Evolutionary conservation across 64 coral and sea anemone species (phyloP).

Genomic region (Porites lutea): DNA sequence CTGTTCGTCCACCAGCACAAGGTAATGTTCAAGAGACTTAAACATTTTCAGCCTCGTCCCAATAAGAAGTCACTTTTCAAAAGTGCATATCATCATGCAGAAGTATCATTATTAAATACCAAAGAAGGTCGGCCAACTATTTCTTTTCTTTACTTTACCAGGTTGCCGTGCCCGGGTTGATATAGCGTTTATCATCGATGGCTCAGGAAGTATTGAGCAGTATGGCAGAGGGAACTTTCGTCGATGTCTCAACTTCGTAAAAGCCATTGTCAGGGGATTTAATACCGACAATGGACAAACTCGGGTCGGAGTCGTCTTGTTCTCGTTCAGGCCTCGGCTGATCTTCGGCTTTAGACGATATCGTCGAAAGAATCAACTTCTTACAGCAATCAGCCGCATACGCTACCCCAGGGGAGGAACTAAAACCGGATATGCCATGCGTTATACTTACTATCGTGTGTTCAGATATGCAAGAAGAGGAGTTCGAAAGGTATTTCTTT

Average conservation of each 20-base stretch:
- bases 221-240: constrained; percentile 70
- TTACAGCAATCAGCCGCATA: constrained; percentile 39
- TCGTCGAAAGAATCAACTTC: constrained; percentile 35
- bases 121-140: background rate
- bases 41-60: no score
- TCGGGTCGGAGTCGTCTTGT: constrained; percentile 50
- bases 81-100: no score
- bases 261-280: constrained; percentile 33
- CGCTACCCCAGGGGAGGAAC: constrained; percentile 75
- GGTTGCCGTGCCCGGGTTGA: constrained; percentile 54
- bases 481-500: constrained; percentile 20
- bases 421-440: constrained; percentile 48
- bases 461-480: constrained; percentile 34
- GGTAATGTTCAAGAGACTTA: background rate
- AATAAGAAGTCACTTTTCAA: no score
- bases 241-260: constrained; percentile 69
- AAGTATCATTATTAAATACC: background rate
- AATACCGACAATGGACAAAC: constrained; percentile 40
- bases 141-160: background rate
- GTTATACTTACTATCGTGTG: constrained; percentile 36
- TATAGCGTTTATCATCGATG: constrained; percentile 71
- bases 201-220: constrained; percentile 69
- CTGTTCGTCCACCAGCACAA: background rate
- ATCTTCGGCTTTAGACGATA: constrained; percentile 41
- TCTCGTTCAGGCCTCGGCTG: background rate